These are phyloP conservation scores for Cylindroiulus punctatus DNA, from an alignment of 2,888 invertebrate genomes.

Conservation along the genomic window DNA sequence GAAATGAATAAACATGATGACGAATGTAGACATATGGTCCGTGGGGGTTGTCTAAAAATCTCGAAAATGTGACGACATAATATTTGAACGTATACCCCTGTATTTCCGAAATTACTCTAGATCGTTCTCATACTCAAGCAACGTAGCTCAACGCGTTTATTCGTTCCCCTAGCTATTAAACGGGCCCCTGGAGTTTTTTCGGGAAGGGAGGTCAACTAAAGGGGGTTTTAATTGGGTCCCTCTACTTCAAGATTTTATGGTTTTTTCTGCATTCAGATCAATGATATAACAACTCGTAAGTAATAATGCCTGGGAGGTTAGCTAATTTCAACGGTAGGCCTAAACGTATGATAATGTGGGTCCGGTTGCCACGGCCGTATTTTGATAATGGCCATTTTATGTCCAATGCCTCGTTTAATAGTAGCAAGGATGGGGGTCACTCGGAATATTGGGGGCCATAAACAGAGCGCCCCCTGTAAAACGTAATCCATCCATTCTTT, in stretches of 20 bases:
- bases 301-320: constrained; percentile 45
- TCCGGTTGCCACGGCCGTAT: neutral
- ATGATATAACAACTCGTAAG: constrained; percentile 43
- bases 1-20: no score
- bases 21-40: no score
- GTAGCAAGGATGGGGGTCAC: constrained; percentile 37
- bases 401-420: constrained; percentile 35
- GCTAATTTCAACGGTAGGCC: constrained; percentile 22
- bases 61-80: no score
- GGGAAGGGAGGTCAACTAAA: neutral
- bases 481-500: constrained; percentile 43
- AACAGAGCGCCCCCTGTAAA: constrained; percentile 30
- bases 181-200: neutral
- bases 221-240: constrained; percentile 21
- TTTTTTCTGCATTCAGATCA: constrained; percentile 17
- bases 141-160: neutral
- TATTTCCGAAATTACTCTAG: no score
- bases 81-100: no score
- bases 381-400: constrained; percentile 45
- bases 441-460: constrained; percentile 21
- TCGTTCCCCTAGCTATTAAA: neutral
- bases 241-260: neutral
- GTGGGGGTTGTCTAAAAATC: no score
- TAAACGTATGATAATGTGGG: constrained; percentile 41
- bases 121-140: no score